These are phyloP conservation scores for Cyanocitta stelleri DNA, from an alignment of 2,113 vertebrate species.

Conservation along the genomic window DNA sequence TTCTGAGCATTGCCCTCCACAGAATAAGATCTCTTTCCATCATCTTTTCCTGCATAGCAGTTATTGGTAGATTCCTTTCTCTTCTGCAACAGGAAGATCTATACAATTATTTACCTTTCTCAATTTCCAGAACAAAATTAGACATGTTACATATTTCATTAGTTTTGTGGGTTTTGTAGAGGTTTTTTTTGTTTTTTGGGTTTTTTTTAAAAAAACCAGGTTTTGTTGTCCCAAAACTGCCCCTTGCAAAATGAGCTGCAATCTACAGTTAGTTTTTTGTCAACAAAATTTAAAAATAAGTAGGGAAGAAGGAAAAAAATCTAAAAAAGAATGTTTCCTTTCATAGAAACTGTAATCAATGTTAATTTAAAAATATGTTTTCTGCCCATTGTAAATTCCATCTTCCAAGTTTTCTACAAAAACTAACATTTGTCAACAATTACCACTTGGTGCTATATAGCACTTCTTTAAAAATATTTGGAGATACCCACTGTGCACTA, in stretches of 20 bases:
- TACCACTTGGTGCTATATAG: neutral
- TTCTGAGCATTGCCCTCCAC: neutral
- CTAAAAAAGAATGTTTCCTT: neutral
- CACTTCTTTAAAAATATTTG: constrained; percentile 9
- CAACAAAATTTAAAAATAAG: neutral
- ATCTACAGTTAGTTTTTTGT: neutral
- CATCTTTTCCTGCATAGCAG: neutral
- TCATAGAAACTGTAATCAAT: neutral
- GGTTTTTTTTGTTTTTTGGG: accelerated
- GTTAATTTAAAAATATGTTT: neutral
- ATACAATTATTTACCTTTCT: neutral
- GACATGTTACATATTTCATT: neutral
- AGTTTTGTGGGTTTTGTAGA: neutral
- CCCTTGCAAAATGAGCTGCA: neutral
- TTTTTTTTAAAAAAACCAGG: too few relatives aligned
- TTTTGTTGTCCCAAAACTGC: neutral
- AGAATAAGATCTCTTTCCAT: neutral
- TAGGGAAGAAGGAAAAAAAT: neutral
- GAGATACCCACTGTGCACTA: constrained; percentile 9
- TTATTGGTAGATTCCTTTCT: neutral
- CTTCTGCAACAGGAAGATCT: neutral
- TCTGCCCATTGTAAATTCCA: neutral
- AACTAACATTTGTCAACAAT: constrained; percentile 11
- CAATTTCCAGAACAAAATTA: neutral
- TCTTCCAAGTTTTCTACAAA: neutral